Evolutionary conservation across 2,113 vertebrate genomes (phyloP), one percentile per base, ranked within the genome.

Genomic region (Halcyon senegalensis): DNA sequence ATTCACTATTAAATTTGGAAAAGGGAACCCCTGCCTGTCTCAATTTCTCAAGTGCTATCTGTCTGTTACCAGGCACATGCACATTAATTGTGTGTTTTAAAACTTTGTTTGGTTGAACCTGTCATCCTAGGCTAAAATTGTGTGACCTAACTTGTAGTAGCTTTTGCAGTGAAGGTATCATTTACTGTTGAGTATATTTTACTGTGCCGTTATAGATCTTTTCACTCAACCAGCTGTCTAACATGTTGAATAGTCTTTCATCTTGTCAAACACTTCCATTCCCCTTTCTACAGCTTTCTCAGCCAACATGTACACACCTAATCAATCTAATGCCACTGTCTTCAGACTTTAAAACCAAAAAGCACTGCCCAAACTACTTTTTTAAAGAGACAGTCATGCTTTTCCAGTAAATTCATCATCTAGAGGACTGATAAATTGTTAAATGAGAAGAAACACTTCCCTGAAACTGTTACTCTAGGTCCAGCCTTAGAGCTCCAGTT

Each of bases 251-350:
- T 97, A 97, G 98, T 97, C 98, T 98, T 98, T 98, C 98, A 98
- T 98, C 97, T 97, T 98, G 97, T 98, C 98, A 98, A 97, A 98
- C 97, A 97, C 97, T 98, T 98, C 96, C 97, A 89, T 97, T 97
- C 77, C 97, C 97, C 95, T 97, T 97, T 97, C 97, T 96, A 87
- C 96, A 97, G 95, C 96, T 96, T 98, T 98, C 97, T 97, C 97
- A 98, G 98, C 96, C 97, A 98, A 97, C 97, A 95, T 97, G 97
- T 96, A 98, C 97, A 97, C 96, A 97, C 98, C 98, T 98, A 98
- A 98, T 99, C 98, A 98, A 98, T 98, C 98, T 98, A 97, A 92
- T 96, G 98, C 98, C 98, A 97, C 98, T 98, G 98, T 98, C 98
- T 98, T 97, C 98, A 98, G 97, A 96, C 98, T 98, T 98, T 81